Evolutionary conservation across 2,888 invertebrate genomes (phyloP), one percentile per base, ranked within the genome.

Genomic region (Thyatira batis): DNA sequence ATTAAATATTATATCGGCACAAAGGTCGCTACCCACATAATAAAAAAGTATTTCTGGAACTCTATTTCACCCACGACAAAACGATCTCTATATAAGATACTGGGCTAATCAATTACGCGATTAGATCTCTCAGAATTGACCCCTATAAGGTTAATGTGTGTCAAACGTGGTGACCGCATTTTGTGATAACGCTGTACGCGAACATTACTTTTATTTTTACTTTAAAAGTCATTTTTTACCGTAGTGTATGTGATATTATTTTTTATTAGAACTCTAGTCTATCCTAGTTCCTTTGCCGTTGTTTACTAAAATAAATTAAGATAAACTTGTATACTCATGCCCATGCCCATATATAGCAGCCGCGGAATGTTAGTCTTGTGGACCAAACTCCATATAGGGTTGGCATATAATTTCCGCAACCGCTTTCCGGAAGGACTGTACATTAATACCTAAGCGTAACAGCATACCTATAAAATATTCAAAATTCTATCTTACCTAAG

Each of bases 61-160:
- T 66, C 61, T 54, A 49, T 55, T 63, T 51, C 44, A 51, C 57
- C 45, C 13, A 69, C 71, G 67, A 79, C 72, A 76, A 71, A 68
- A 65, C 71, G 78, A 82, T 80, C 70, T 63, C 55, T 61, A 71
- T 74, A 68, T 67, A 51, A 68, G 83, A 84, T 83, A 82, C 58
- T 65, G 81, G 76, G 69, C 73, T 78, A 83, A 84, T 84, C 83
- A 84, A 85, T 84, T 83, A 84, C 60, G 54, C 61, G 84, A 84
- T 84, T 82, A 70, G 65, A 80, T 83, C 80, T 48, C 61, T 62
- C 64, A 61, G 60, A 63, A 62, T 64, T 65, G 66, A 62, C 68
- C 65, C 59, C 65, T 58, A 58, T 67, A 68, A 63, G 63, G 58
- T 56, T 67, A 66, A 70, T 73, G 65, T 55, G 52, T 73, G 69